Evolutionary conservation across 2,113 vertebrate genomes (phyloP), one percentile per base, ranked within the genome.

Genomic region (Eupsittula cactorum): DNA sequence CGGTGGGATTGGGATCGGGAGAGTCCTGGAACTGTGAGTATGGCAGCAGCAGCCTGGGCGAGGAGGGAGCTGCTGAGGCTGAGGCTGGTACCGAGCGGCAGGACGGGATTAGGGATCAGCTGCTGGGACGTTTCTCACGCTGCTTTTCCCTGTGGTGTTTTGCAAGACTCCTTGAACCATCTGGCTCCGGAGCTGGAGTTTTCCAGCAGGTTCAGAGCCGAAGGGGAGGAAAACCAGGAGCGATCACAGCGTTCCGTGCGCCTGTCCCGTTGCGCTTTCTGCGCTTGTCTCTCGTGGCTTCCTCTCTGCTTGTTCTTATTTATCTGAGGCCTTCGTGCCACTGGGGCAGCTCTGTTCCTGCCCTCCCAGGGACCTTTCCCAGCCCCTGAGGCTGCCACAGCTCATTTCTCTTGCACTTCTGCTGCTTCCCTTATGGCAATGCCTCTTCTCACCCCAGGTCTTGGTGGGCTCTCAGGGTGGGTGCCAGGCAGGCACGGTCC

Each of bases 341-440:
- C 2, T 2, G 55, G 42, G 31, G 44, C 76, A 62, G 53, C 71
- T 50, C 10, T 18, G 2, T 11, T 73, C 57, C 41, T 80, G 33
- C 31, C 8, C 2, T 23, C 0, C 2, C 85, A 25, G 53, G 59
- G 46, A 75, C 3, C 59, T 88, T 50, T 44, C 70, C 79, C 81
- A 9, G 3, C 13, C 41, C 31, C n/a, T 2, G 41, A 3, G 16
- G 25, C 46, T 76, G 62, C 16, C 59, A 3, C 14, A 0, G 8
- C 17, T 73, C 7, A 13, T 91, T 94, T 84, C 52, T 28, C 15
- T 10, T 18, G 3, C 2, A 4, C 29, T 74, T 92, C 76, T 69
- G 2, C 42, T 82, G 6, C 60, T 80, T 5, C 18, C 39, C 1
- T 2, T 1, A 4, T 0, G 21, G 37, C 16, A 35, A 1, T 0